phyloP scores from a whole-genome alignment of 2,888 invertebrate species.

The Chaitophorus viminalis region DNA sequence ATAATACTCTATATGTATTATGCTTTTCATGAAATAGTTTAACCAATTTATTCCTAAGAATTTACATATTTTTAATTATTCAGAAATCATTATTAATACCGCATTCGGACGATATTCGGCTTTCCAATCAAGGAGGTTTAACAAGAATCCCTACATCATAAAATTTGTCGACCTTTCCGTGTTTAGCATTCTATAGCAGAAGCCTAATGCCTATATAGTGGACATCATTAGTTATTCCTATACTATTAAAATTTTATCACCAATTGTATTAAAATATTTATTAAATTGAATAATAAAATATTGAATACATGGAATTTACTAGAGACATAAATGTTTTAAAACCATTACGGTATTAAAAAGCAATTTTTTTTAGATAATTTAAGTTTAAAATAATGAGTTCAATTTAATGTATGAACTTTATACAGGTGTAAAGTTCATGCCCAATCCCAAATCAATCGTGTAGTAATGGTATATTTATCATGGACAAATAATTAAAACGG shows the following conservation, averaged over 20 bases:
- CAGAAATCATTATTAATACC: constrained; percentile 21
- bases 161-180: constrained; percentile 49
- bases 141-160: constrained; percentile 5
- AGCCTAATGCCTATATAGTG: constrained; percentile 14
- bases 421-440: not conserved
- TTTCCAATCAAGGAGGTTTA: constrained; percentile 31
- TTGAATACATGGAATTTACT: constrained; percentile 6
- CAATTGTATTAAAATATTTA: constrained; percentile 36
- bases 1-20: too few species aligned
- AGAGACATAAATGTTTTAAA: not conserved
- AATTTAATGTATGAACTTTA: not conserved
- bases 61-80: constrained; percentile 11
- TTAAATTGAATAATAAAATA: constrained; percentile 16
- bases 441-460: not conserved
- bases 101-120: not conserved
- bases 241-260: constrained; percentile 38
- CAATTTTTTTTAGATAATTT: constrained; percentile 15
- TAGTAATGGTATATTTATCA: not conserved
- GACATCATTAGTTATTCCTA: not conserved
- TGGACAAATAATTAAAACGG: not conserved
- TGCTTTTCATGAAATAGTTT: not conserved
- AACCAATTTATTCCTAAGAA: not conserved
- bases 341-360: constrained; percentile 36
- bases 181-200: constrained; percentile 28
- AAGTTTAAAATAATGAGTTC: constrained; percentile 8